These are phyloP conservation scores for Phalacrocorax pelagicus DNA, from an alignment of 2,113 vertebrate species.

Conservation along the genomic window DNA sequence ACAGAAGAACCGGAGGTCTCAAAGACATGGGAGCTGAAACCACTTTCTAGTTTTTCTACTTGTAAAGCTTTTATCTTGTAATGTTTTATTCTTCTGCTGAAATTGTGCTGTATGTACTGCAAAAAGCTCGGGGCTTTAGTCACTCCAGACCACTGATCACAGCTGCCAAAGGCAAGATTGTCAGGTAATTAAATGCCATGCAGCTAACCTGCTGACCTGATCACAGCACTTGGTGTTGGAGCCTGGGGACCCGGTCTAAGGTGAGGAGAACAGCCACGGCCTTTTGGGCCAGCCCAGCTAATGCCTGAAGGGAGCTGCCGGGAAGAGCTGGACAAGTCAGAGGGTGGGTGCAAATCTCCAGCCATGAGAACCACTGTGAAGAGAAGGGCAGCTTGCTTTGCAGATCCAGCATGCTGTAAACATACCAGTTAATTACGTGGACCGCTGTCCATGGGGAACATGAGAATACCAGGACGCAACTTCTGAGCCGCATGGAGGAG, in stretches of 20 bases:
- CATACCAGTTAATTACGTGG: background rate
- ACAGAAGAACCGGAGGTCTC: background rate
- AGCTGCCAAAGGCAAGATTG: background rate
- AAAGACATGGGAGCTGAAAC: background rate
- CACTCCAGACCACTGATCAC: background rate
- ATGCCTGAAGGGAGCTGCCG: background rate
- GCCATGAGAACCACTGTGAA: background rate
- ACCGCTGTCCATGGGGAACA: background rate
- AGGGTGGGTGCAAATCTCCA: background rate
- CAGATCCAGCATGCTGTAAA: rapidly evolving
- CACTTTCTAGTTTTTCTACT: background rate
- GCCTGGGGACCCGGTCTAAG: background rate
- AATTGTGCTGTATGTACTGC: background rate
- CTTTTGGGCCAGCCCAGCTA: background rate
- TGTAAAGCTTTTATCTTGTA: background rate
- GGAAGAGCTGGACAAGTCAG: background rate
- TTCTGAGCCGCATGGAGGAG: background rate
- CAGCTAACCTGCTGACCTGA: background rate
- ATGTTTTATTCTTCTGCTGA: background rate
- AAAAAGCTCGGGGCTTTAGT: background rate
- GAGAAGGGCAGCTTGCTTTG: background rate
- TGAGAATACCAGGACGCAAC: background rate
- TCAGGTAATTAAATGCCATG: background rate
- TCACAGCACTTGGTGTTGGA: background rate
- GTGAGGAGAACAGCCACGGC: background rate